Conservation (phyloP, 1,140 invertebrate species). For the Zophobas atratus region DNA sequence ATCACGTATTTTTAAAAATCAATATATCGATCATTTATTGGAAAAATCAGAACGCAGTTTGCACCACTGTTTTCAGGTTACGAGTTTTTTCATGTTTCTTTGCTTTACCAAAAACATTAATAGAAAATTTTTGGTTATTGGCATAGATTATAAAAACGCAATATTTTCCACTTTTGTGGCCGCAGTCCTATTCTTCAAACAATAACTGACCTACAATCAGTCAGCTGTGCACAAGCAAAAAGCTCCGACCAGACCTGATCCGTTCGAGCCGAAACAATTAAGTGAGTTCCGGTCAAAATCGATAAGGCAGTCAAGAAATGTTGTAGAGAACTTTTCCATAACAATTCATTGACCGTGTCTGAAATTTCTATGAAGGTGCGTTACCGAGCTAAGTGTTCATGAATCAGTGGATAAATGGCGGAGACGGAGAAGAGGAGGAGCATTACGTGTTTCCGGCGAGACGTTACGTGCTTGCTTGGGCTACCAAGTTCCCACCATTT, state of each 20-base stretch:
- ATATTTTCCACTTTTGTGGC: neutral
- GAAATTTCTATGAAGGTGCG: conserved; percentile 24
- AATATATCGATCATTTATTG: too few species aligned
- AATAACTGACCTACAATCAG: conserved; percentile 22
- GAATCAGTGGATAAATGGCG: conserved; percentile 37
- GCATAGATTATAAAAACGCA: too few species aligned
- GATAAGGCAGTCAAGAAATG: conserved; percentile 3
- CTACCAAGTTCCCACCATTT: conserved; percentile 47
- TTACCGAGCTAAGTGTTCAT: conserved; percentile 41
- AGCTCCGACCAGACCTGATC: neutral
- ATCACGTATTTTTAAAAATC: too few species aligned
- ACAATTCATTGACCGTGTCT: conserved; percentile 28
- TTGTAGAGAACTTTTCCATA: conserved; percentile 1
- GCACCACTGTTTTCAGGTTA: too few species aligned
- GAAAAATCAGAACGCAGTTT: too few species aligned
- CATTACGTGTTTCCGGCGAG: conserved; percentile 50
- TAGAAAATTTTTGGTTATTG: too few species aligned
- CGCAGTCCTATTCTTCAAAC: neutral
- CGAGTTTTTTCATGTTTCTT: too few species aligned
- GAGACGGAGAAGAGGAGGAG: neutral
- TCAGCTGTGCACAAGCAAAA: neutral
- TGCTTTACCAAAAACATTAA: too few species aligned
- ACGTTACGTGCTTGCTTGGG: conserved; percentile 45
- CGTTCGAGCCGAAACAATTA: neutral
- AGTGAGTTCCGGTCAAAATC: neutral